Percentiles rank a stretch among this genome's conserved stretches.
Evolutionary conservation across 2,888 invertebrate genomes (phyloP).

Genomic region (Deilephila elpenor): DNA sequence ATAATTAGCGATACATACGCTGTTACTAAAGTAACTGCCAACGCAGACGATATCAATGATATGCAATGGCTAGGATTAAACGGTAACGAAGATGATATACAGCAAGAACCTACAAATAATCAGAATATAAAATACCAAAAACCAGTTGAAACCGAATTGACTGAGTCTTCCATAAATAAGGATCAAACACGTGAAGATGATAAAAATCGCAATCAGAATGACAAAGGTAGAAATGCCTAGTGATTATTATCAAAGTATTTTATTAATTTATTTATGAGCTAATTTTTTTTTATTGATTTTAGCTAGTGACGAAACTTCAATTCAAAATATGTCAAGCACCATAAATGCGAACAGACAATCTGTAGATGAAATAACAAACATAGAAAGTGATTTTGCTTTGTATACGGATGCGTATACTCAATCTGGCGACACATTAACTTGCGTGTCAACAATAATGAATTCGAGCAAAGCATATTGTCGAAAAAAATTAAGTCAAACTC

Average conservation of each 20-base stretch:
- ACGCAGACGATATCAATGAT: slow-evolving; percentile 7
- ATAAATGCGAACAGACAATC: slow-evolving; percentile 30
- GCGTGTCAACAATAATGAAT: slow-evolving; percentile 25
- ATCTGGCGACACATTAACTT: slow-evolving; percentile 35
- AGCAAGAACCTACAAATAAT: slow-evolving; percentile 1
- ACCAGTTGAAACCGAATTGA: neutral
- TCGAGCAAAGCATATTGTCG: slow-evolving; percentile 36
- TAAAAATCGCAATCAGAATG: neutral
- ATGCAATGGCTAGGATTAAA: neutral
- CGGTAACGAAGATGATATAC: neutral
- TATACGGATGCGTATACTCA: slow-evolving; percentile 32
- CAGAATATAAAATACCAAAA: slow-evolving; percentile 8
- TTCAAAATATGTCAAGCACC: neutral
- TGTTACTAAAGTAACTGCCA: slow-evolving; percentile 43
- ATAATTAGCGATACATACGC: slow-evolving; percentile 65
- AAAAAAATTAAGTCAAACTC: slow-evolving; percentile 55
- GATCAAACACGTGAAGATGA: slow-evolving; percentile 1
- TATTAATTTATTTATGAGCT: neutral
- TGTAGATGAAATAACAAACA: slow-evolving; percentile 47
- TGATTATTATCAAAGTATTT: neutral
- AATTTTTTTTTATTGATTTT: slow-evolving; percentile 9
- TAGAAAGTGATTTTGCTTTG: slow-evolving; percentile 36
- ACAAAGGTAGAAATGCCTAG: neutral
- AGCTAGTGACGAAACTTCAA: neutral
- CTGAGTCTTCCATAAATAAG: neutral